Evolutionary conservation across 2,113 vertebrate genomes (phyloP).

Genomic region (Oreochromis tanganicae): DNA sequence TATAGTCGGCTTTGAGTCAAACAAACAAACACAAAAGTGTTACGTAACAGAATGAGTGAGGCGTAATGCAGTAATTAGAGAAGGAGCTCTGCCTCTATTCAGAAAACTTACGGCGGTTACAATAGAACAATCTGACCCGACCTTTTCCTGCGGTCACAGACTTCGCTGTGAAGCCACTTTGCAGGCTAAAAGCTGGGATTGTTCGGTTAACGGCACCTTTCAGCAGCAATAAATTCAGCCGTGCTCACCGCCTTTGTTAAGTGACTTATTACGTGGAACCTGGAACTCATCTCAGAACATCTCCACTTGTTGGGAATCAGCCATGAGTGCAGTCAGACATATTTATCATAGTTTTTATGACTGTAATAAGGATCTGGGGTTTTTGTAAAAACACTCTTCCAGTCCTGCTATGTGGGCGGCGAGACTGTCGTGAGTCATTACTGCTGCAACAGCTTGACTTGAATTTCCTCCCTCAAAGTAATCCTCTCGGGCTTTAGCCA

Average conservation of each 20-base stretch:
- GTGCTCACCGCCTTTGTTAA: not conserved
- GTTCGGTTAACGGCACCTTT: conserved; percentile 18
- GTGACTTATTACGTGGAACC: conserved; percentile 18
- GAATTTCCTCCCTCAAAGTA: conserved; percentile 50
- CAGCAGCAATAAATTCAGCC: conserved; percentile 1
- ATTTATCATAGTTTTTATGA: conserved; percentile 10
- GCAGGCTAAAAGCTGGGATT: not conserved
- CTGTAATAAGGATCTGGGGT: conserved; percentile 7
- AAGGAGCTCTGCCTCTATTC: conserved; percentile 33
- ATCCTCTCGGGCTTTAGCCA: conserved; percentile 50
- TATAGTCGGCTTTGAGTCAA: conserved; percentile 26
- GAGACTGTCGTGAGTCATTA: conserved; percentile 58
- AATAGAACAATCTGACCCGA: not conserved
- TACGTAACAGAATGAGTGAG: conserved; percentile 43
- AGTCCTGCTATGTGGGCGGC: conserved; percentile 43
- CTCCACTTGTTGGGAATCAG: conserved; percentile 6
- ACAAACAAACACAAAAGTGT: conserved; percentile 63
- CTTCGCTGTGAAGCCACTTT: not conserved
- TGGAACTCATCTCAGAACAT: not conserved
- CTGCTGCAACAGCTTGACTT: conserved; percentile 45
- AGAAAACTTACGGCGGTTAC: not conserved
- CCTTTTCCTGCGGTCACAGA: conserved; percentile 8
- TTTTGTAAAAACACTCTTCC: conserved; percentile 18
- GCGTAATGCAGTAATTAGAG: conserved; percentile 52
- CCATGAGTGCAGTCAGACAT: not conserved